phyloP scores from a whole-genome alignment of 2,113 vertebrate genomes.

The Chaenocephalus aceratus region DNA sequence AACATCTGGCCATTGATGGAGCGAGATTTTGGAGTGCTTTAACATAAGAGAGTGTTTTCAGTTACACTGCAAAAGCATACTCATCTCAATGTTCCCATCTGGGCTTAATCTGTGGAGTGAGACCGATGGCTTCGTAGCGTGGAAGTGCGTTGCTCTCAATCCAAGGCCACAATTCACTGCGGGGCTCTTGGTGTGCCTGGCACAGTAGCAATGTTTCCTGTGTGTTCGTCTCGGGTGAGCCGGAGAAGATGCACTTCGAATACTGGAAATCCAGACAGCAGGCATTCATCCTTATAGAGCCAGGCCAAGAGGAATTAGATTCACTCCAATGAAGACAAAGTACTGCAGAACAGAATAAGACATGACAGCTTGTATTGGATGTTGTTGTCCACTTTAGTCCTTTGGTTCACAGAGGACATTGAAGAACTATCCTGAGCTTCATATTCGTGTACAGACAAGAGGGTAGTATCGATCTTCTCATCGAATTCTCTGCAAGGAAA shows the following conservation, averaged over 20 bases:
- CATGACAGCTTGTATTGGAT: conserved; percentile 45
- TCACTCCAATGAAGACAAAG: conserved; percentile 51
- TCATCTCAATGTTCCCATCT: conserved; percentile 82
- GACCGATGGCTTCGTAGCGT: conserved; percentile 41
- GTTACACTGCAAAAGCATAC: conserved; percentile 75
- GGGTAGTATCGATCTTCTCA: conserved; percentile 17
- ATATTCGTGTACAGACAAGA: background rate
- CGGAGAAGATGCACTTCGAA: conserved; percentile 39
- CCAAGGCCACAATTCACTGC: conserved; percentile 45
- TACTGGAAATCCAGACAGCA: conserved; percentile 47
- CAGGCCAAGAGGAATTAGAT: conserved; percentile 59
- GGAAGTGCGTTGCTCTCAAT: conserved; percentile 39
- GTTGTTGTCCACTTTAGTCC: background rate
- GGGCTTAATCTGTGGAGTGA: conserved; percentile 73
- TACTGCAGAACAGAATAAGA: conserved; percentile 46
- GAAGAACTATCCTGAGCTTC: background rate
- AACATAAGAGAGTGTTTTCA: conserved; percentile 78
- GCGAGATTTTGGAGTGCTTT: conserved; percentile 74
- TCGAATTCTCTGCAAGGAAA: background rate
- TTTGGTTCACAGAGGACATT: too few relatives aligned
- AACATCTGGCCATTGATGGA: conserved; percentile 79
- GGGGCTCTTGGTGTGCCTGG: conserved; percentile 45
- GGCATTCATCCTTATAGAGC: conserved; percentile 31
- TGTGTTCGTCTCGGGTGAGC: conserved; percentile 51
- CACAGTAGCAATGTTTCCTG: conserved; percentile 31